Conservation (phyloP, 2,888 invertebrate genomes). For the Ctena decussata region DNA sequence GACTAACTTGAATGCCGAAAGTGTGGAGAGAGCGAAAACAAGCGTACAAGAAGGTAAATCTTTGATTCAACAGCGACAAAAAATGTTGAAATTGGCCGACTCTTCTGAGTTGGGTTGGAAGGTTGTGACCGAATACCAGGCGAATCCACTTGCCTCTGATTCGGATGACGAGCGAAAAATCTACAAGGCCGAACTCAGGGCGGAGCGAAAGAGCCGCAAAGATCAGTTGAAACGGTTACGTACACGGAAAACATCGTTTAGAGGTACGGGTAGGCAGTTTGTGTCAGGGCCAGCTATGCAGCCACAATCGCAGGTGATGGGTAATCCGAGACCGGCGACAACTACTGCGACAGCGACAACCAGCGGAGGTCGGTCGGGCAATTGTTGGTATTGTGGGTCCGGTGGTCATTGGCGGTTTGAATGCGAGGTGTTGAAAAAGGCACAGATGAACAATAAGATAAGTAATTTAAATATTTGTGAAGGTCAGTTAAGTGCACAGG, state of each 20-base stretch:
- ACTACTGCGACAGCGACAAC: not conserved
- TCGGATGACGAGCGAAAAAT: not conserved
- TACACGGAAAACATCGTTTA: not conserved
- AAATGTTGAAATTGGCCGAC: not conserved
- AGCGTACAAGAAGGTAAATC: not conserved
- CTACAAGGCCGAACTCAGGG: not conserved
- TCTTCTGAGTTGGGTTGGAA: not conserved
- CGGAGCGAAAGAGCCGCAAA: not conserved
- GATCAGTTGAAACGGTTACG: not conserved
- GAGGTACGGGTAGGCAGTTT: not conserved
- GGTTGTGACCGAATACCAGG: not conserved
- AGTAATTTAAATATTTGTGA: not conserved
- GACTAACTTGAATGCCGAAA: not conserved
- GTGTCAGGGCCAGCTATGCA: not conserved
- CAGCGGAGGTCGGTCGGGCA: not conserved
- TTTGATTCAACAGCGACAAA: not conserved
- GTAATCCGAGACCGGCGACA: not conserved
- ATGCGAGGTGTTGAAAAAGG: not conserved
- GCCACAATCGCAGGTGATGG: not conserved
- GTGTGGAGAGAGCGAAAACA: not conserved
- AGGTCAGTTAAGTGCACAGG: not conserved
- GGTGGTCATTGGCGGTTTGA: not conserved
- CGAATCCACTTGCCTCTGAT: not conserved
- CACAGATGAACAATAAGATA: not conserved
- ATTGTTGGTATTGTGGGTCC: not conserved